phyloP scores from a whole-genome alignment of 2,888 invertebrate species.

The Encarsia formosa region DNA sequence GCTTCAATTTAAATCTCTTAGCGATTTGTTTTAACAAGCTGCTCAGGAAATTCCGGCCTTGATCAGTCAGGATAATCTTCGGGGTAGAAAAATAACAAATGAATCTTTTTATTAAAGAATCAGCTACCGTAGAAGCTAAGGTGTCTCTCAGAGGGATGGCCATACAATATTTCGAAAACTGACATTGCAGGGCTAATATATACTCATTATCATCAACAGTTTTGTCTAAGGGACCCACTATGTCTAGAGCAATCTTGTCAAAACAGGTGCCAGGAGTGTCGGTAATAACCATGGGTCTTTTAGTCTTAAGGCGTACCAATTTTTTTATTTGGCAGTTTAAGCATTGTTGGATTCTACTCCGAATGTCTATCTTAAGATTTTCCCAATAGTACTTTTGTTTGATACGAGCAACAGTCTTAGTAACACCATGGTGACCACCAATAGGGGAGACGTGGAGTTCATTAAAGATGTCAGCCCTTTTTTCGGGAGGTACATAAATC shows the following conservation, averaged over 20 bases:
- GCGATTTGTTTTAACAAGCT: neutral
- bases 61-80: neutral
- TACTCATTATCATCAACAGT: slow-evolving; percentile 3
- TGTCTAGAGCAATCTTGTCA: slow-evolving; percentile 27
- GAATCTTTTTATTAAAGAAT: neutral
- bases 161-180: neutral
- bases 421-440: slow-evolving; percentile 10
- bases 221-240: slow-evolving; percentile 29
- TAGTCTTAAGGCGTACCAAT: slow-evolving; percentile 13
- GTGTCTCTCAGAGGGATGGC: neutral
- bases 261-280: slow-evolving; percentile 21
- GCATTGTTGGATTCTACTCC: slow-evolving; percentile 15
- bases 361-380: slow-evolving; percentile 11
- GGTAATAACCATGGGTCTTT: slow-evolving; percentile 25
- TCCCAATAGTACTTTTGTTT: slow-evolving; percentile 13
- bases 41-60: neutral
- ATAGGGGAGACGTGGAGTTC: neutral
- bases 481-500: neutral
- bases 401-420: slow-evolving; percentile 15
- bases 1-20: too few relatives aligned
- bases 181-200: neutral
- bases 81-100: neutral
- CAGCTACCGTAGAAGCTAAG: neutral
- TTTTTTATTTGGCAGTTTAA: slow-evolving; percentile 27
- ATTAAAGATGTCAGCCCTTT: neutral